These are phyloP conservation scores for Aplodontia rufa DNA, from an alignment of 2,113 vertebrate genomes.

Conservation along the genomic window DNA sequence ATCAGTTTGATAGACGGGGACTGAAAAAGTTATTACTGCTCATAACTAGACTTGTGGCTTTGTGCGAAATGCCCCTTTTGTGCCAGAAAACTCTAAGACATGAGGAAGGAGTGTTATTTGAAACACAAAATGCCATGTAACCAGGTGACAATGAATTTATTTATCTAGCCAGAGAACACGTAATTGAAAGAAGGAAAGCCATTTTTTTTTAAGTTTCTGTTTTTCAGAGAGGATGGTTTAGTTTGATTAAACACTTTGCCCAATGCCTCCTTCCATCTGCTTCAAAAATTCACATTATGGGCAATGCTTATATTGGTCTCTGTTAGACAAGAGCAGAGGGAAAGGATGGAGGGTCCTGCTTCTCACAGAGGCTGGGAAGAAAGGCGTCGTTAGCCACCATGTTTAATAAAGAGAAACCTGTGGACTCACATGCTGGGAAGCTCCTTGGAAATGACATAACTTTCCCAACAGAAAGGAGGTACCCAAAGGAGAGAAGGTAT, in stretches of 20 bases:
- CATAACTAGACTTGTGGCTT: background rate
- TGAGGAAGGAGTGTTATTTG: conserved; percentile 49
- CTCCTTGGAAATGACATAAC: background rate
- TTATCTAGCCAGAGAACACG: conserved; percentile 15
- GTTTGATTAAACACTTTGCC: conserved; percentile 37
- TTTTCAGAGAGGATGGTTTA: conserved; percentile 43
- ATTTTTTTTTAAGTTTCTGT: background rate
- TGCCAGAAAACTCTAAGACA: conserved; percentile 50
- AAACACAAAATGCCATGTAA: conserved; percentile 51
- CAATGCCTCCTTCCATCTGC: accelerated
- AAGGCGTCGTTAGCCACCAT: background rate
- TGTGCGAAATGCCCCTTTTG: conserved; percentile 50
- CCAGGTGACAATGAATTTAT: conserved; percentile 45
- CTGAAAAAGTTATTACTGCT: conserved; percentile 52
- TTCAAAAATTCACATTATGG: background rate
- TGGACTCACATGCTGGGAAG: background rate
- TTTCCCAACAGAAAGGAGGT: background rate
- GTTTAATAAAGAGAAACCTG: background rate
- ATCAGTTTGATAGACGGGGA: background rate
- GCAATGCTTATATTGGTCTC: background rate
- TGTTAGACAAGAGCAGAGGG: background rate
- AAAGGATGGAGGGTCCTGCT: background rate
- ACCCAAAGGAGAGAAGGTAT: background rate
- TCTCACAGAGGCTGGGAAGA: background rate
- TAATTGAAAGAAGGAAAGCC: conserved; percentile 1